phyloP scores from a whole-genome alignment of 2,113 vertebrate species.

The Ageneiosus marmoratus region DNA sequence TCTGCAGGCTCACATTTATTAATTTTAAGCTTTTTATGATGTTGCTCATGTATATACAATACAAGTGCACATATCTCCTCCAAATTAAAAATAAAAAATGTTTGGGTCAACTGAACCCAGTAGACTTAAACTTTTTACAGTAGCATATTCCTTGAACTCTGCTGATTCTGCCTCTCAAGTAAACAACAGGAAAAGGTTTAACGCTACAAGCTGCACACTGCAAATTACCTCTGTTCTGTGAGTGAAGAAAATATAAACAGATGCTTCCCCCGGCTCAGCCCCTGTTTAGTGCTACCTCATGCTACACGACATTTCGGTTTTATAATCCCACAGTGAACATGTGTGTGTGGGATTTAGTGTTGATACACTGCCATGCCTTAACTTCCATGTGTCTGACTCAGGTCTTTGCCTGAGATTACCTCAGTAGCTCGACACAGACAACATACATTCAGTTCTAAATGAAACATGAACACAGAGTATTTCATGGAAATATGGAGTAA shows the following conservation, averaged over 20 bases:
- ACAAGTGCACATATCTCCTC: neutral
- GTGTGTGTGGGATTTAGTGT: conserved; percentile 70
- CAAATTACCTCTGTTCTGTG: conserved; percentile 10
- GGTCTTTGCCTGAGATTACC: conserved; percentile 53
- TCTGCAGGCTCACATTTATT: neutral
- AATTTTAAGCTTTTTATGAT: conserved; percentile 1
- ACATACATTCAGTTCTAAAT: conserved; percentile 51
- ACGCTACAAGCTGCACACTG: conserved; percentile 3
- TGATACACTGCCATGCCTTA: conserved; percentile 53
- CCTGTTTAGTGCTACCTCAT: conserved; percentile 31
- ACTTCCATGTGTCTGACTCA: conserved; percentile 52
- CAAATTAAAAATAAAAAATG: neutral
- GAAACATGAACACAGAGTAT: conserved; percentile 63
- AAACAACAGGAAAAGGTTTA: conserved; percentile 41
- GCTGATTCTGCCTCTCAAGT: neutral
- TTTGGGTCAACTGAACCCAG: neutral
- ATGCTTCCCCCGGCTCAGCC: neutral
- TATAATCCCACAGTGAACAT: conserved; percentile 66
- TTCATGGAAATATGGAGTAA: neutral
- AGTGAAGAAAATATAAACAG: conserved; percentile 40
- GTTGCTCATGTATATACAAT: neutral
- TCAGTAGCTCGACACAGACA: conserved; percentile 56
- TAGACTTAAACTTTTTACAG: neutral
- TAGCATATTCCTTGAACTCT: neutral
- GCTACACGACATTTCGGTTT: conserved; percentile 61